Conservation (phyloP, 2,797 vertebrate genomes). For the Dipus sagitta region DNA sequence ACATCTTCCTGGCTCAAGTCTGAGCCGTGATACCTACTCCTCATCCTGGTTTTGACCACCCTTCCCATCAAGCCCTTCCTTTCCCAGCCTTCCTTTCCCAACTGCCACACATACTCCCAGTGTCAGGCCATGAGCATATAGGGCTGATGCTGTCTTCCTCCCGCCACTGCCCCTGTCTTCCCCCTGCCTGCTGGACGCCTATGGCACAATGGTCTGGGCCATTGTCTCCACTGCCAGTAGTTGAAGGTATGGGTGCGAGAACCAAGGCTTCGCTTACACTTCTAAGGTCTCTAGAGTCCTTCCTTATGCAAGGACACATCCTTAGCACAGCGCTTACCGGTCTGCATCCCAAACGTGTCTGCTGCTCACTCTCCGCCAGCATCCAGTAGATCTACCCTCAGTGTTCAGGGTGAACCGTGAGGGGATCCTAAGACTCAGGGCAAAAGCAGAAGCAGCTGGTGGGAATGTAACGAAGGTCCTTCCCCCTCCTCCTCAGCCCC, state of each 20-base stretch:
- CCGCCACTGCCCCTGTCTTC: background rate
- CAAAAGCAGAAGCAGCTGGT: background rate
- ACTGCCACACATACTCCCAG: background rate
- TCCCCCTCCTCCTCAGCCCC: background rate
- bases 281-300: background rate
- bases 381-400: background rate
- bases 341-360: background rate
- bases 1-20: conserved; percentile 54
- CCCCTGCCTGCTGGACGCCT: background rate
- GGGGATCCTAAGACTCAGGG: background rate
- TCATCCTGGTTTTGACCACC: background rate
- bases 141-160: background rate
- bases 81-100: background rate
- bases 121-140: background rate
- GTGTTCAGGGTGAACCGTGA: background rate
- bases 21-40: background rate
- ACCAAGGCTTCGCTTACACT: background rate
- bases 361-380: background rate
- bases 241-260: background rate
- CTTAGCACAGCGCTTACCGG: background rate
- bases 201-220: background rate
- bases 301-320: background rate
- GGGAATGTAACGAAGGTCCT: background rate
- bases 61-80: background rate
- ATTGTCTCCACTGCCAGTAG: background rate